Conservation (phyloP, 2,888 invertebrate genomes). For the Dicycla oo region DNA sequence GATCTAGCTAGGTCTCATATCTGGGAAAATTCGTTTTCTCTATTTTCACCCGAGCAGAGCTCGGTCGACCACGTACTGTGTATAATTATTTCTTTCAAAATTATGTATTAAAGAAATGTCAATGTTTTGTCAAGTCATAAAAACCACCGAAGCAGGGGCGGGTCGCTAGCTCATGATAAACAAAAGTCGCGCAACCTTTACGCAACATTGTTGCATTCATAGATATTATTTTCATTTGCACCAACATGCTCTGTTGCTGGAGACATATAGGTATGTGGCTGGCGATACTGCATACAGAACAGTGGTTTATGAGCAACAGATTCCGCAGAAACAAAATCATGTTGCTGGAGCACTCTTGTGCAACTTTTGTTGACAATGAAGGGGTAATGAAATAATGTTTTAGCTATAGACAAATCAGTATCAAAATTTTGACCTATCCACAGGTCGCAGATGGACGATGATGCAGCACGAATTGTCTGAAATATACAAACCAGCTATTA, state of each 20-base stretch:
- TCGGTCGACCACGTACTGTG: too few species aligned
- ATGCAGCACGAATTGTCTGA: conserved; percentile 70
- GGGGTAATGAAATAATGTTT: too few species aligned
- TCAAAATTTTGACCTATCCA: neutral
- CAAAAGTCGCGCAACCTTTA: neutral
- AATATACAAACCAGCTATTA: conserved; percentile 72
- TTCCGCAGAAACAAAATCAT: neutral
- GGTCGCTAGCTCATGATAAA: neutral
- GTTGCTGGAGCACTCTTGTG: neutral
- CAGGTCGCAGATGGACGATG: conserved; percentile 69
- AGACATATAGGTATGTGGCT: neutral
- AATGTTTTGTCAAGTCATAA: neutral
- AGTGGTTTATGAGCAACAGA: neutral
- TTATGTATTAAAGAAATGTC: neutral
- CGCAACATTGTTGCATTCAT: neutral
- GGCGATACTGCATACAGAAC: neutral
- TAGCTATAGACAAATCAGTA: too few species aligned
- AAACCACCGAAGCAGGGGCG: too few species aligned
- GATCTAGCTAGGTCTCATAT: too few species aligned
- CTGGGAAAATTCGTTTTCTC: too few species aligned
- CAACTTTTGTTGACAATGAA: neutral
- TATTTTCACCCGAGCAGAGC: too few species aligned
- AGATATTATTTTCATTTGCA: neutral
- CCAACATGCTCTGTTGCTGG: neutral
- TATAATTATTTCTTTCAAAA: too few species aligned